phyloP scores from a whole-genome alignment of 2,888 invertebrate genomes.

The Lucinisca nassula region DNA sequence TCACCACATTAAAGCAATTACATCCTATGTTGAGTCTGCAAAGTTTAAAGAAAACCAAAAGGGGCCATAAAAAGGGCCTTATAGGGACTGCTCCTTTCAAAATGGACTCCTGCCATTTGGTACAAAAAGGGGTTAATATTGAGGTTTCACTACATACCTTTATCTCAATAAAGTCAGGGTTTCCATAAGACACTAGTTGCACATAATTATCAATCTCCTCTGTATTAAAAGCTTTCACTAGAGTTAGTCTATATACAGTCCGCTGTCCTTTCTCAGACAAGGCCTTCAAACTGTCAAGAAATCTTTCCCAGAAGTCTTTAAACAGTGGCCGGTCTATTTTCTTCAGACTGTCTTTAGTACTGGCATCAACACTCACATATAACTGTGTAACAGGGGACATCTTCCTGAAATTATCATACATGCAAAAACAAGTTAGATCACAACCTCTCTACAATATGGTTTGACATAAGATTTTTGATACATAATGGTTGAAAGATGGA shows the following conservation, averaged over 20 bases:
- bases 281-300: constrained; percentile 89
- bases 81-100: too few species aligned
- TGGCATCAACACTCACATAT: constrained; percentile 90
- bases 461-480: too few species aligned
- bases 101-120: too few species aligned
- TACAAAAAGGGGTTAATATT: too few species aligned
- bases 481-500: too few species aligned
- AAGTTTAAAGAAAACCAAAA: too few species aligned
- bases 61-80: too few species aligned
- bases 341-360: constrained; percentile 90
- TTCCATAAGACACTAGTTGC: constrained; percentile 89
- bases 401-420: constrained; percentile 80
- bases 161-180: constrained; percentile 90
- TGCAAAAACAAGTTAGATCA: too few species aligned
- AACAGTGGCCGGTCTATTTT: constrained; percentile 90
- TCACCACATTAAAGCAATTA: too few species aligned
- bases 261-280: constrained; percentile 89
- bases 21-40: too few species aligned
- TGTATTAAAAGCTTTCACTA: constrained; percentile 90
- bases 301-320: constrained; percentile 90
- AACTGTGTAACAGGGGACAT: constrained; percentile 90
- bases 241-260: constrained; percentile 90
- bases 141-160: too few species aligned
- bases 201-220: constrained; percentile 90
- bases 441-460: too few species aligned